Base-by-base conservation (phyloP, 2,797 vertebrate genomes). In the Acrocephalus scirpaceus region DNA sequence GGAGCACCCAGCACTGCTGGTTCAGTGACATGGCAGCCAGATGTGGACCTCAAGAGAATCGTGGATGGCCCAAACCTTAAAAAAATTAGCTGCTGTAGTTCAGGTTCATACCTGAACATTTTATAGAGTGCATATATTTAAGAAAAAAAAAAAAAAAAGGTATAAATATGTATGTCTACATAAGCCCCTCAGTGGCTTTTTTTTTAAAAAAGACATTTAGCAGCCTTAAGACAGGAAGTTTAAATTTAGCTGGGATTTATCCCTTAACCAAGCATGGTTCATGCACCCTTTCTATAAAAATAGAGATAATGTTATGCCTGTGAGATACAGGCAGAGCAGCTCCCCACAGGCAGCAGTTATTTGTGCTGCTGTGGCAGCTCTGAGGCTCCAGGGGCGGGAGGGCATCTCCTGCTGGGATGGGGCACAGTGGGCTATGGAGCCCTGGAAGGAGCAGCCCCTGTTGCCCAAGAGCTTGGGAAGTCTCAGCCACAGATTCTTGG, bases 231-330 rank as follows among this genome's bases (percentile, higher is more conserved):
- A 81, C 87, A 93, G 95, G 86, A 97, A 93, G 86, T 95, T 93
- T 93, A 96, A 96, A 92, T 96, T 93, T 95, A 94, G 90, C 95
- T 92, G 88, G 74, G 85, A 92, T 94, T 88, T 93, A 92, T 94
- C 75, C 95, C 42, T 93, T 80, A 92, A 86, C 78, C 14, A 1
- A 84, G 64, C 81, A 53, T 45, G 76, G 94, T 86, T 94, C 91
- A 13, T 80, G 92, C 25, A 40, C 69, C 66, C 79, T 88, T 88
- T 47, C 73, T 54, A 73, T 40, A 94, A 95, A 96, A 93, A 90
- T 76, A 96, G 92, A 88, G 76, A 81, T 78, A 78, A 84, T 72
- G 58, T n/a, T 79, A 79, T 91, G 81, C 85, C 71, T 6, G 13
- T 67, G 92, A 87, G 84, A 90, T 73, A 47, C 34, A 61, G 1